Conservation (phyloP, 2,888 invertebrate species). For the Unio delphinus region DNA sequence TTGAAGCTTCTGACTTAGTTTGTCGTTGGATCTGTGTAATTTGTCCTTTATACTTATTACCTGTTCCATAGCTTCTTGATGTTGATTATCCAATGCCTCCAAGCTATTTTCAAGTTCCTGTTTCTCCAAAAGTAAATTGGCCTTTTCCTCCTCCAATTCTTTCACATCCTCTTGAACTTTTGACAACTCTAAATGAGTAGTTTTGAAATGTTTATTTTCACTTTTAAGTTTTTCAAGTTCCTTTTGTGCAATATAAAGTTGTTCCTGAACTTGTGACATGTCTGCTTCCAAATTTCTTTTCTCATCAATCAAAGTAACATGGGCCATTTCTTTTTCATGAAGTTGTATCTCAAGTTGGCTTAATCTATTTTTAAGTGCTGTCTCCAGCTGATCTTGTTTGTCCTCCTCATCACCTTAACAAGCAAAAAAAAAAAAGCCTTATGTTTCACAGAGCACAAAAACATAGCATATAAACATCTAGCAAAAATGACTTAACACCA, state of each 20-base stretch:
- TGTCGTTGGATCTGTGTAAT: slow-evolving; percentile 29
- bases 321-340: slow-evolving; percentile 28
- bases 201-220: slow-evolving; percentile 1
- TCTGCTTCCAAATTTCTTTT: slow-evolving; percentile 27
- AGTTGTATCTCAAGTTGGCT: slow-evolving; percentile 16
- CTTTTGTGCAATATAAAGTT: slow-evolving; percentile 21
- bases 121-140: slow-evolving; percentile 43
- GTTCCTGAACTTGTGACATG: slow-evolving; percentile 19
- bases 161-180: slow-evolving; percentile 7
- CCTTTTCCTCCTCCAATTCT: slow-evolving; percentile 38
- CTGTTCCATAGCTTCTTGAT: slow-evolving; percentile 76
- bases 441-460: too few relatives aligned
- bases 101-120: slow-evolving; percentile 76
- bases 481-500: too few relatives aligned
- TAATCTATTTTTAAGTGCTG: too few relatives aligned
- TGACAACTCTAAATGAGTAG: background rate
- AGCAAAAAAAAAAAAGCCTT: too few relatives aligned
- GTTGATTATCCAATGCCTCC: slow-evolving; percentile 83
- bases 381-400: too few relatives aligned
- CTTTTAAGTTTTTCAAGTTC: slow-evolving; percentile 21
- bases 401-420: too few relatives aligned
- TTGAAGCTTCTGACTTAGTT: slow-evolving; percentile 12
- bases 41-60: slow-evolving; percentile 50
- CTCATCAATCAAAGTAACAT: slow-evolving; percentile 26
- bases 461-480: too few relatives aligned